These are phyloP conservation scores for Acipenser oxyrinchus DNA, from an alignment of 2,797 vertebrate genomes.

Conservation along the genomic window DNA sequence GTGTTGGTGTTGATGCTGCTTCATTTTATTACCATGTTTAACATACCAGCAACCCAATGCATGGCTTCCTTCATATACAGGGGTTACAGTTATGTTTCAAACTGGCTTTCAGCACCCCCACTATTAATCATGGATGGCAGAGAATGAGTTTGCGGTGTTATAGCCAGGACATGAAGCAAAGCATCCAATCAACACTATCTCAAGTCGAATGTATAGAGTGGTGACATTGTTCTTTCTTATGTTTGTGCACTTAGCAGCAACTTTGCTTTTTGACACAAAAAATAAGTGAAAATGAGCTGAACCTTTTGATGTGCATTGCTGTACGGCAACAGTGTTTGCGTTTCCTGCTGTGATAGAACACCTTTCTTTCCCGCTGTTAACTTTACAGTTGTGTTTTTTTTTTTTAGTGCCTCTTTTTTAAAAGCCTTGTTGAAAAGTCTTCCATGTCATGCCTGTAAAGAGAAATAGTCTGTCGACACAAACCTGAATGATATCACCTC, in stretches of 20 bases:
- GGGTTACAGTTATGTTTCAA: too few relatives aligned
- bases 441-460: conserved; percentile 34
- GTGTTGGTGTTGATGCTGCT: too few relatives aligned
- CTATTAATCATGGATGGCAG: too few relatives aligned
- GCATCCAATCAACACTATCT: conserved; percentile 11
- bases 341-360: not conserved
- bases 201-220: conserved; percentile 13
- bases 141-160: too few relatives aligned
- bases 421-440: conserved; percentile 42
- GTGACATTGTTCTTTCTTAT: conserved; percentile 3
- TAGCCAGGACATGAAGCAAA: conserved; percentile 9
- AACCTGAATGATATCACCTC: not conserved
- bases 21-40: too few relatives aligned
- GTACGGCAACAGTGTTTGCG: conserved; percentile 12
- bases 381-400: conserved; percentile 40
- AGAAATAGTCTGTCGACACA: conserved; percentile 19
- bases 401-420: conserved; percentile 32
- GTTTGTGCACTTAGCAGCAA: conserved; percentile 5
- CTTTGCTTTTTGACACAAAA: conserved; percentile 3
- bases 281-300: conserved; percentile 9
- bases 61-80: too few relatives aligned
- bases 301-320: conserved; percentile 9
- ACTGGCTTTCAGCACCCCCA: too few relatives aligned
- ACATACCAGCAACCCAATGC: too few relatives aligned
- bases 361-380: conserved; percentile 10